Base-by-base conservation (phyloP, 1,140 invertebrate species). In the Chrysopa pallens region DNA sequence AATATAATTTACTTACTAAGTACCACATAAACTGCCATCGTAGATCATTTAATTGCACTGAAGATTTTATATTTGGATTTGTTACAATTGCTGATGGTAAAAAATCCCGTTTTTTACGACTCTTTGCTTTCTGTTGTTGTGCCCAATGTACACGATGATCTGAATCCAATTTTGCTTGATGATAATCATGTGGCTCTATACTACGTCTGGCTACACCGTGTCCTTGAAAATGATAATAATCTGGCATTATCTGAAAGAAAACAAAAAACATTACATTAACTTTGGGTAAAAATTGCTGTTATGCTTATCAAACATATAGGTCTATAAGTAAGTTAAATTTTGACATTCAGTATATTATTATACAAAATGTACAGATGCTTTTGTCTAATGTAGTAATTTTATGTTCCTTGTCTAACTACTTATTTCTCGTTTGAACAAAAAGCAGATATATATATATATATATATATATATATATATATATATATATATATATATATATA, bases 1-100 rank as follows among this genome's bases (percentile, higher is more conserved):
- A n/a, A n/a, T n/a, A 46, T 45, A 43, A 42, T 23, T 38, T 44
- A 70, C 81, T 76, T 67, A 87, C 83, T 73, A 89, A 63, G 64
- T 91, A 92, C 88, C 88, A 91, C 84, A 90, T 90, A 44, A 76
- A 74, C 14, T 76, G 69, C 86, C 86, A 92, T 61, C 78, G 77
- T 28, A 80, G 80, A 62, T 91, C 88, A 56, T 84, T 80, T 42
- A 85, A 67, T 40, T 67, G 57, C 45, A 51, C 58, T 48, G 50
- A 60, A 35, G 49, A 63, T 49, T 42, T 52, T 52, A 33, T 52
- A 52, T 52, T 55, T 55, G 51, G 61, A 52, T 52, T 64, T 2
- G 17, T 23, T 3, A 23, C 17, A 5, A 23, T 23, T 23, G 17
- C 2, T 54, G 59, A 60, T 42, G 66, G 53, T 42, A 61, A 60